Percentiles rank a stretch among this genome's conserved stretches.
phyloP scores from a whole-genome alignment of 2,797 vertebrate species.

The Morelia viridis region DNA sequence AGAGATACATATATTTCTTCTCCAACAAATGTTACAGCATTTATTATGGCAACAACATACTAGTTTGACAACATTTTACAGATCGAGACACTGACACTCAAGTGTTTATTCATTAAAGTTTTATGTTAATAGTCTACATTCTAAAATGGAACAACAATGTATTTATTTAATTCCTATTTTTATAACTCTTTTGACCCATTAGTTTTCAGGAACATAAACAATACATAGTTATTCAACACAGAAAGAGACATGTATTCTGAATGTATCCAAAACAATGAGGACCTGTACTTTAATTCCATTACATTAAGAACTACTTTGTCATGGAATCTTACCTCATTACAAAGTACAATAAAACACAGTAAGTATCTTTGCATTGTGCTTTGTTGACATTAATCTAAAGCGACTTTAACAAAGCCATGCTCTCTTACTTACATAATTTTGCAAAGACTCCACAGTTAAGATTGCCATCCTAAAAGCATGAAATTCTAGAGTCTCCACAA shows the following conservation, averaged over 20 bases:
- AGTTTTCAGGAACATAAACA: constrained; percentile 28
- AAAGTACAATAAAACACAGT: constrained; percentile 15
- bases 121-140: constrained; percentile 7
- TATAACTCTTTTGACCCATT: constrained; percentile 21
- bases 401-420: not conserved
- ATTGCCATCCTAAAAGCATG: constrained; percentile 7
- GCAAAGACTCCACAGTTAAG: too few relatives aligned
- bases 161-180: constrained; percentile 26
- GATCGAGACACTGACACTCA: not conserved
- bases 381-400: constrained; percentile 8
- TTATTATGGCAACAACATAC: not conserved
- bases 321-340: not conserved
- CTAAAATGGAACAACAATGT: constrained; percentile 14
- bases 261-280: constrained; percentile 8
- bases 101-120: constrained; percentile 2
- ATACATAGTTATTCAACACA: constrained; percentile 18
- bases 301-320: not conserved
- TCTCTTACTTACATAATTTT: too few relatives aligned
- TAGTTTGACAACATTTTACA: not conserved
- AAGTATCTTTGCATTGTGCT: not conserved
- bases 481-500: not conserved
- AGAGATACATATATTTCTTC: not conserved
- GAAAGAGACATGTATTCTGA: constrained; percentile 6
- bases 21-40: not conserved
- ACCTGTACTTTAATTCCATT: constrained; percentile 4